phyloP scores from a whole-genome alignment of 2,113 vertebrate genomes.

The Notothenia coriiceps region DNA sequence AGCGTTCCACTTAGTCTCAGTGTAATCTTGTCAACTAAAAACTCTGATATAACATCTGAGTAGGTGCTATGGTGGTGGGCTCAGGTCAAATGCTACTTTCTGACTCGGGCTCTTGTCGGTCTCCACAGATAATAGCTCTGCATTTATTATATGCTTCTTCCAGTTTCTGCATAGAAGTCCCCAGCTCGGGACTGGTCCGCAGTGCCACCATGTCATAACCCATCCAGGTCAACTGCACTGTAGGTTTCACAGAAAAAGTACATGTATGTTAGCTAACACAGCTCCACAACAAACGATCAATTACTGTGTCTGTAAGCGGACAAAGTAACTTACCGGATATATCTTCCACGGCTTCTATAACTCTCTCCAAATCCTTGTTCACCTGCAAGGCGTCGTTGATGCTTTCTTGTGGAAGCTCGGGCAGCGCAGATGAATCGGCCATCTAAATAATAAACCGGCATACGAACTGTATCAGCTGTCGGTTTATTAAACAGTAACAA shows the following conservation, averaged over 20 bases:
- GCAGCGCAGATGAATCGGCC: constrained; percentile 30
- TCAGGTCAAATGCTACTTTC: neutral
- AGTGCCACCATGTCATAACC: constrained; percentile 86
- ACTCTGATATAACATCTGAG: constrained; percentile 16
- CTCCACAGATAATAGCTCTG: constrained; percentile 83
- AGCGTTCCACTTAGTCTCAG: neutral
- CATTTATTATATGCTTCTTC: constrained; percentile 82
- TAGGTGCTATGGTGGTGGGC: neutral
- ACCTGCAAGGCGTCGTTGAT: constrained; percentile 55
- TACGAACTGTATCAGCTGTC: neutral
- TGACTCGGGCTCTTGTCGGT: constrained; percentile 54
- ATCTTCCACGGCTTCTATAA: constrained; percentile 76
- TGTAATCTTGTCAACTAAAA: neutral
- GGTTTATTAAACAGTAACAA: neutral
- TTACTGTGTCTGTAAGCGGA: too few species aligned
- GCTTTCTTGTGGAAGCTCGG: constrained; percentile 5
- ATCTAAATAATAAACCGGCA: constrained; percentile 66
- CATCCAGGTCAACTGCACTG: constrained; percentile 89
- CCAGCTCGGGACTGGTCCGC: constrained; percentile 83
- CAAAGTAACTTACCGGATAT: constrained; percentile 63
- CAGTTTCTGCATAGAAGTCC: constrained; percentile 76
- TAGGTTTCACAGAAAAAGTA: constrained; percentile 25
- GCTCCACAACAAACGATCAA: neutral
- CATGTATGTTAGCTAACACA: neutral
- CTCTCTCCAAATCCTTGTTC: constrained; percentile 72